Base-by-base conservation (phyloP, 2,888 invertebrate species). In the Oxycera nigricornis region DNA sequence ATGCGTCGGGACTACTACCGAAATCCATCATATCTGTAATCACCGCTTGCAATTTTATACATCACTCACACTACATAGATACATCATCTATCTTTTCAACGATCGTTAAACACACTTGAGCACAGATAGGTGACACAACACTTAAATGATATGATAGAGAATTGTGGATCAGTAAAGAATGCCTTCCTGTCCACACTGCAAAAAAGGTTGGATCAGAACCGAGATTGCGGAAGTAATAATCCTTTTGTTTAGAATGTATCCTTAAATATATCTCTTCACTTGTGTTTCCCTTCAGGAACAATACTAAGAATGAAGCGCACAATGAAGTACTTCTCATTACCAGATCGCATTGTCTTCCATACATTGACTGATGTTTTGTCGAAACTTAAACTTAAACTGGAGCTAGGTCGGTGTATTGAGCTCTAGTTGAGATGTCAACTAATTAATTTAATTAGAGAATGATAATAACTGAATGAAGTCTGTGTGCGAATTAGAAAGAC, bases 381-480 rank as follows among this genome's bases (percentile, higher is more conserved):
- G 65, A 41, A 41, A 39, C 31, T 17, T 20, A n/a, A 61, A 17
- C 41, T 22, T 9, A 70, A 70, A 70, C 70, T 70, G 22, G 52
- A 70, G 52, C 70, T 11, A 41, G 65, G 41, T 24, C 1, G 65
- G 41, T 14, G 11, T 39, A 65, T 24, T 26, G 41, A 39, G 14
- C 41, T 65, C 39, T 22, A 3, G 65, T 41, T 4, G 24, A 35
- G 65, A 65, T 24, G 17, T 65, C 24, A 11, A 39, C 70, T 55
- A 70, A 52, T 70, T 55, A 70, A 70, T 70, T 70, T 14, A 70
- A 70, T 70, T 70, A 52, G 31, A 52, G 52, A 70, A 70, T 55
- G 70, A 70, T 70, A 70, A 70, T 70, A 41, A 11, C 17, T 55
- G 55, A 55, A 55, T n/a, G n/a, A n/a, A n/a, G n/a, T n/a, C n/a